Base-by-base conservation (phyloP, 2,888 invertebrate species). In the Drosophila incognita region DNA sequence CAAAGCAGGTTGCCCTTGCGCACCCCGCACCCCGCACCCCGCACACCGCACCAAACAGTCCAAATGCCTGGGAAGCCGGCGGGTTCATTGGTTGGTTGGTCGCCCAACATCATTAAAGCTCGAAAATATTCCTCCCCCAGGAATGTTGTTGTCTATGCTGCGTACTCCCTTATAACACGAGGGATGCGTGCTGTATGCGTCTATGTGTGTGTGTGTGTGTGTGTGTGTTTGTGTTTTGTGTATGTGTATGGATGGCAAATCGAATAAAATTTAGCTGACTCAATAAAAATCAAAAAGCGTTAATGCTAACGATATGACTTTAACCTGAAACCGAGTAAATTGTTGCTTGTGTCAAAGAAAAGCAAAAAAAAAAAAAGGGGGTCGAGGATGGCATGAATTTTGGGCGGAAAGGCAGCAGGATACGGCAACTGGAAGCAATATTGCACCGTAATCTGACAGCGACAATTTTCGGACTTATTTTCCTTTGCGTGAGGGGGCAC, bases 261-360 rank as follows among this genome's bases (percentile, higher is more conserved):
- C 91, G 92, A 92, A 92, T 92, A 92, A 91, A 92, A 92, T 92
- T 91, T 87, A 87, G 92, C 92, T 92, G 92, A 92, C 92, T 92
- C 92, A 92, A 92, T 92, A 92, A 92, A 92, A 92, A 92, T 92
- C 92, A 92, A 92, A 92, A 90, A 92, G 91, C 92, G 92, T 92
- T 92, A 92, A 92, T 92, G 92, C 92, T 90, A 92, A 92, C 92
- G 91, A 91, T 91, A 92, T 91, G 91, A 92, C 91, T 92, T 90
- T 90, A 91, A 91, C 85, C 89, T 91, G 89, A 90, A 90, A 85
- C 87, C 81, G 82, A 87, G 84, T 82, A 82, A 85, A 90, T 87
- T 89, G 89, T 82, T 84, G 90, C 86, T 91, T 89, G 87, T 84
- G 87, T 78, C 83, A 84, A 80, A 87, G 89, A 85, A 86, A 75